Base-by-base conservation (phyloP, 2,888 invertebrate genomes). In the Drosophila robusta region DNA sequence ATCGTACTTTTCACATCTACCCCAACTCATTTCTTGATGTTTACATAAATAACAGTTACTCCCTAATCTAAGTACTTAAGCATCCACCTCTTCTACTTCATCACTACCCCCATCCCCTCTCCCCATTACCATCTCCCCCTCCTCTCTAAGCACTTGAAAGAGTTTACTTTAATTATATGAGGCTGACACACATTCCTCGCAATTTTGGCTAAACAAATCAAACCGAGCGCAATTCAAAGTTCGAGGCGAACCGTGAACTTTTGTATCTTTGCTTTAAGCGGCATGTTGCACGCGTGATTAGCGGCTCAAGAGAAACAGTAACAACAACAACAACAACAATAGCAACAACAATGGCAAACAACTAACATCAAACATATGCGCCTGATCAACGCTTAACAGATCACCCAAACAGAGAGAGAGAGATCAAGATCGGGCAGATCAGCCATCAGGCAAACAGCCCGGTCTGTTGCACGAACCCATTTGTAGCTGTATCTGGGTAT, bases 211-310 rank as follows among this genome's bases (percentile, higher is more conserved):
- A 61, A 66, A 38, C 56, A 62, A 80, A 80, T 75, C 50, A 65
- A 65, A 58, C 39, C 56, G 64, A 50, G 56, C 14, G 57, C 41
- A 55, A 70, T 58, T 70, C 55, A 61, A 55, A 70, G 74, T 29
- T 44, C 38, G 52, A 56, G 41, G 50, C 55, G 32, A 57, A 54
- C 57, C 64, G 52, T 76, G 79, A 78, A 67, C 78, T 78, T 50
- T 69, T 64, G 70, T 76, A 34, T 69, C 73, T 78, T 81, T 73
- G 57, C 70, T 58, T 83, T 73, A 56, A 54, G 79, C 76, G 78
- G 80, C 83, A 80, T 82, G 85, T 85, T 85, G 82, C 85, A 83
- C 77, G 84, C 83, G 85, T 83, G 83, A 85, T 85, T 85, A 84
- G 79, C 80, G 52, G 61, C 55, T 70, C 69, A 74, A 66, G 49